Conservation (phyloP, 2,888 invertebrate genomes). For the Ornithoptera alexandrae region DNA sequence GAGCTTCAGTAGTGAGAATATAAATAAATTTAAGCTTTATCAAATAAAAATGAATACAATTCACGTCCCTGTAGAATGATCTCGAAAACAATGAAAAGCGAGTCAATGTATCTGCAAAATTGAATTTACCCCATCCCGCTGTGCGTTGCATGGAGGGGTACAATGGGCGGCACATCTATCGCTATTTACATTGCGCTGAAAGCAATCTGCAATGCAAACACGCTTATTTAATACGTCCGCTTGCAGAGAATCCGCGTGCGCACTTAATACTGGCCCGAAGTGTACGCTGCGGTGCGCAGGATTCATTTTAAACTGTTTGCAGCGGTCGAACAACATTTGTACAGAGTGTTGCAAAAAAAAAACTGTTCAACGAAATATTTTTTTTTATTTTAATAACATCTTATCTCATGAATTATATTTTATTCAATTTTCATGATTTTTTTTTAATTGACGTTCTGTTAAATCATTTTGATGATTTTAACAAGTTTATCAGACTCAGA, state of each 20-base stretch:
- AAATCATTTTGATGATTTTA: too few species aligned
- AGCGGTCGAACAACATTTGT: conserved; percentile 19
- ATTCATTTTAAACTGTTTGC: conserved; percentile 24
- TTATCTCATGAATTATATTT: too few species aligned
- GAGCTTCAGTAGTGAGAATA: too few species aligned
- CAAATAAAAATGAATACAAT: too few species aligned
- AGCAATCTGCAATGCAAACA: conserved; percentile 74
- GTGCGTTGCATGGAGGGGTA: conserved; percentile 38
- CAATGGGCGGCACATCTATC: conserved; percentile 53
- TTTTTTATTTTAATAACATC: neutral
- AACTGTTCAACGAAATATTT: neutral
- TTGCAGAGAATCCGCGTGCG: conserved; percentile 42
- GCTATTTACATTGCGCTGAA: conserved; percentile 67
- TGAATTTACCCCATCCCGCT: conserved; percentile 10
- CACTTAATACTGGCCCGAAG: conserved; percentile 33
- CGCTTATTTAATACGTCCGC: conserved; percentile 49
- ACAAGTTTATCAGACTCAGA: too few species aligned
- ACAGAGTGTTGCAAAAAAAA: conserved; percentile 2
- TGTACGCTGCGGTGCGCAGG: conserved; percentile 13
- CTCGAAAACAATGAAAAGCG: neutral
- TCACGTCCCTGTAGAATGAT: neutral
- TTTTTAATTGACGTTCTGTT: too few species aligned
- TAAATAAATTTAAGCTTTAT: too few species aligned
- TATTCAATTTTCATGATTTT: too few species aligned
- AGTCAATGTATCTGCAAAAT: conserved; percentile 16